Base-by-base conservation (phyloP, 2,113 vertebrate genomes). In the Phalacrocorax brasilianus region DNA sequence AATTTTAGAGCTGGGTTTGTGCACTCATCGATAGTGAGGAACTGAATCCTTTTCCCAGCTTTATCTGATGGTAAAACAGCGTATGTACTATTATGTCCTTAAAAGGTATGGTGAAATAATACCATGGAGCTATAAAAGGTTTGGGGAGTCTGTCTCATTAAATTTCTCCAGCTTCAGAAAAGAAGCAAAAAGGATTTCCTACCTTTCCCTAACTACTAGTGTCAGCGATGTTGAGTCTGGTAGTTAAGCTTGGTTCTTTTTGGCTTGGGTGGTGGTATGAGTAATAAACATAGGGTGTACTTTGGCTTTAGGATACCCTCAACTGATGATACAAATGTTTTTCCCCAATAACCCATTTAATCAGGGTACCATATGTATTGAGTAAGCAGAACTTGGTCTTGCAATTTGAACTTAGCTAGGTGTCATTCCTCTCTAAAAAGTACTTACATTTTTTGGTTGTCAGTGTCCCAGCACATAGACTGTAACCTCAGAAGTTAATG, bases 401-500 rank as follows among this genome's bases (percentile, higher is more conserved):
- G 50, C 50, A 55, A 3, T 63, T 59, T 63, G 56, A 75, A 12
- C 8, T 17, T 12, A 27, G 21, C 20, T 18, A 38, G 38, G 17
- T 8, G 45, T 5, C 38, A 9, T 53, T 86, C 28, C 17, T 71
- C 23, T 56, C 20, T 77, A 11, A 65, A 74, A 14, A 4, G 35
- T 4, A 18, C 30, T 62, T 9, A 5, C 1, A 0, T 11, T 47
- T 45, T 87, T 49, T 42, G 9, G 30, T 4, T 71, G 26, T 45
- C 52, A 3, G 9, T 53, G n/a, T 58, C 42, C 24, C 32, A 8
- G 27, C 5, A 17, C 26, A 6, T 4, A 32, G 66, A 0, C 16
- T 11, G 33, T 40, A 24, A 61, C 50, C 30, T 58, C 61, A 47
- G 61, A 22, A 28, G 17, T 16, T 12, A 11, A 21, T 1, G 13